Conservation (phyloP, 2,888 invertebrate genomes). For the Nematopogon swammerdamellus region DNA sequence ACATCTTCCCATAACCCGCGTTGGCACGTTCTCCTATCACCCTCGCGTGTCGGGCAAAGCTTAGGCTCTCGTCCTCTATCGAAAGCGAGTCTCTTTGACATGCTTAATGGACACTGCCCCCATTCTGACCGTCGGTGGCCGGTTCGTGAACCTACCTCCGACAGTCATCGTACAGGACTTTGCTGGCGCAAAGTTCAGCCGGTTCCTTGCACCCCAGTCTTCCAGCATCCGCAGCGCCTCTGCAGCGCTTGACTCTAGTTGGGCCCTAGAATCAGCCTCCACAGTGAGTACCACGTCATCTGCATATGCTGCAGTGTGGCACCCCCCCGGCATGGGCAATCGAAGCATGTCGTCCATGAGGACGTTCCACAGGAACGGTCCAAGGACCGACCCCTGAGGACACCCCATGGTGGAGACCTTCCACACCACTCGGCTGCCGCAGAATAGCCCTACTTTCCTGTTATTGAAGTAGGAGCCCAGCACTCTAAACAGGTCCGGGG, state of each 20-base stretch:
- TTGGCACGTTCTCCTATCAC: background rate
- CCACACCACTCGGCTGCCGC: background rate
- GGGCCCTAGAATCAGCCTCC: background rate
- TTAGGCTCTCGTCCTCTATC: conserved; percentile 8
- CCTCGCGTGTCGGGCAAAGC: conserved; percentile 10
- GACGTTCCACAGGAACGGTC: background rate
- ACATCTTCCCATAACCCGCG: background rate
- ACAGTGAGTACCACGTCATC: background rate
- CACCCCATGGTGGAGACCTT: conserved; percentile 1
- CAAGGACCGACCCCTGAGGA: conserved; percentile 1
- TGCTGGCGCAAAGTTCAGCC: conserved; percentile 11
- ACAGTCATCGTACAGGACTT: conserved; percentile 13
- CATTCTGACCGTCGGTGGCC: background rate
- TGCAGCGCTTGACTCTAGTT: background rate
- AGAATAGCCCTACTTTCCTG: conserved; percentile 1
- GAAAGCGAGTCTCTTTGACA: conserved; percentile 2
- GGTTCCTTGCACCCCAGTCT: conserved; percentile 11
- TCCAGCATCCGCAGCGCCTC: conserved; percentile 2
- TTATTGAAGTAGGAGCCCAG: conserved; percentile 5
- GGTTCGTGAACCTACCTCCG: conserved; percentile 4
- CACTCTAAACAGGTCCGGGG: conserved; percentile 6
- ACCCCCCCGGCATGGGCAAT: background rate
- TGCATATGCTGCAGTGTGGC: background rate
- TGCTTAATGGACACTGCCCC: background rate
- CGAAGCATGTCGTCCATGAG: background rate